Conservation (phyloP, 2,888 invertebrate species). For the Raillietiella orientalis region DNA sequence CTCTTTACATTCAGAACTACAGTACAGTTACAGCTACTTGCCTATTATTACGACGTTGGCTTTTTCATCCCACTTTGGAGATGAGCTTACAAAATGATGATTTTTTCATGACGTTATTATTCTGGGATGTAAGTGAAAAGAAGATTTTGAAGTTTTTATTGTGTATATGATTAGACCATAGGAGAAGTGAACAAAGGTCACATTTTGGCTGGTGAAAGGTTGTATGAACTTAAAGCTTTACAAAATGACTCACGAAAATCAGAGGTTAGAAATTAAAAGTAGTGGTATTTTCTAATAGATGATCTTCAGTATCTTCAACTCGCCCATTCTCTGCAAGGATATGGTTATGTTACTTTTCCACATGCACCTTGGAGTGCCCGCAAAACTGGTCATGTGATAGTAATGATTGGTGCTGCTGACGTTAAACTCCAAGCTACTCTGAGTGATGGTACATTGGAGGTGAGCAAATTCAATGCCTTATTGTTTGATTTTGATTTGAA, state of each 20-base stretch:
- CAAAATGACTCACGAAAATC: slow-evolving; percentile 58
- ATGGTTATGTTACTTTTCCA: slow-evolving; percentile 77
- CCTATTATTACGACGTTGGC: slow-evolving; percentile 54
- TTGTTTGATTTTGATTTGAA: slow-evolving; percentile 1
- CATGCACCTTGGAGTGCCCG: slow-evolving; percentile 70
- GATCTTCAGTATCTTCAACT: slow-evolving; percentile 40
- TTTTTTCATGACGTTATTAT: slow-evolving; percentile 48
- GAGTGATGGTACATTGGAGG: slow-evolving; percentile 40
- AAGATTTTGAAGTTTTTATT: slow-evolving; percentile 1
- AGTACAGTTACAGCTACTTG: slow-evolving; percentile 90
- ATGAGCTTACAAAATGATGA: slow-evolving; percentile 28
- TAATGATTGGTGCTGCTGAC: slow-evolving; percentile 26
- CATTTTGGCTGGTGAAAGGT: slow-evolving; percentile 53
- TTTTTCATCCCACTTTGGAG: slow-evolving; percentile 37
- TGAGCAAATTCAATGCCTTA: slow-evolving; percentile 8
- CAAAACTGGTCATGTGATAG: slow-evolving; percentile 53
- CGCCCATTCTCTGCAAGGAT: slow-evolving; percentile 59
- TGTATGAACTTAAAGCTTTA: slow-evolving; percentile 82
- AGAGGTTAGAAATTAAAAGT: slow-evolving; percentile 19
- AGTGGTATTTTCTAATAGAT: background rate
- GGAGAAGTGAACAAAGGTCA: slow-evolving; percentile 84
- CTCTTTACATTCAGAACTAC: slow-evolving; percentile 94
- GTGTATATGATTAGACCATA: slow-evolving; percentile 24
- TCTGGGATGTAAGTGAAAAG: slow-evolving; percentile 28
- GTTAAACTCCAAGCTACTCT: slow-evolving; percentile 51